Percentiles rank a stretch among this genome's conserved stretches.
Conservation (phyloP, 2,797 vertebrate genomes). For the Darevskia mixta region DNA sequence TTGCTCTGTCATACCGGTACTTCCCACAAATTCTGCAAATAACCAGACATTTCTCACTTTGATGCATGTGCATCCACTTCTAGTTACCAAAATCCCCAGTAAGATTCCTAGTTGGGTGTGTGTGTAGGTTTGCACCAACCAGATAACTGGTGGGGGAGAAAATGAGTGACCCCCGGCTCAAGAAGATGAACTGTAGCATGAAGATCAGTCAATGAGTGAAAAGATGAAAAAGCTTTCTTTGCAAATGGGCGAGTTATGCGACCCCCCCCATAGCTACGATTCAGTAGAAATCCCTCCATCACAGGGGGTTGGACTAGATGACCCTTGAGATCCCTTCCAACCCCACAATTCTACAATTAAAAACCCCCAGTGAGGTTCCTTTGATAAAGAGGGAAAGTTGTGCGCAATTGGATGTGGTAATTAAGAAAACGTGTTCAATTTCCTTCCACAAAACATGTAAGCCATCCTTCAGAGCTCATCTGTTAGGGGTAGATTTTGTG, state of each 20-base stretch:
- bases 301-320: too few species aligned
- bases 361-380: background rate
- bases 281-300: too few species aligned
- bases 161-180: background rate
- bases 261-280: too few species aligned
- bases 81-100: background rate
- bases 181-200: background rate
- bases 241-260: too few species aligned
- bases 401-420: conserved; percentile 59
- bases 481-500: conserved; percentile 43
- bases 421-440: conserved; percentile 66
- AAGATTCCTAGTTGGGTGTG: background rate
- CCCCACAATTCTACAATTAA: too few species aligned
- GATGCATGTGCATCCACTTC: background rate
- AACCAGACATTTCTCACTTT: background rate
- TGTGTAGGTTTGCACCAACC: background rate
- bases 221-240: too few species aligned
- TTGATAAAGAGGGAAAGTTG: background rate
- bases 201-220: background rate
- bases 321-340: too few species aligned
- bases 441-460: conserved; percentile 58
- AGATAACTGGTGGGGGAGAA: background rate
- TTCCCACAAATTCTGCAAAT: background rate
- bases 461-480: conserved; percentile 54
- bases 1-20: too few species aligned